Evolutionary conservation across 1,140 invertebrate genomes (phyloP), one percentile per base, ranked within the genome.

Genomic region (Sinonovacula constricta): DNA sequence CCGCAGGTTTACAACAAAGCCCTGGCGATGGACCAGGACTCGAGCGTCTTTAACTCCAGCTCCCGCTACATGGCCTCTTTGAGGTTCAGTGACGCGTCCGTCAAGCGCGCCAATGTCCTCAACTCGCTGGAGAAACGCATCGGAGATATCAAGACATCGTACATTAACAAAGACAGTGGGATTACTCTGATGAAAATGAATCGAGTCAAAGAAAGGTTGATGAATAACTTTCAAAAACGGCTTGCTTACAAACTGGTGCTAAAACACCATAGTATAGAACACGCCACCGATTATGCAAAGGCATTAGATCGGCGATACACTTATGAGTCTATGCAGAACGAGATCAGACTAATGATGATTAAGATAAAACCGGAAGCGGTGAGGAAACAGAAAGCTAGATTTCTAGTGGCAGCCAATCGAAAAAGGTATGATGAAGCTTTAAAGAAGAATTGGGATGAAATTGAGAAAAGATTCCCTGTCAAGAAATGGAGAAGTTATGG

Each of bases 251-350:
- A 72, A 49, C 14, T 79, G 15, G 82, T 83, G 49, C 33, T 83
- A 34, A 76, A 65, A 31, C 66, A 56, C n/a, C 82, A 83, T 24
- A 78, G 68, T 26, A 75, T 83, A 22, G 34, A 33, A 30, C 4
- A 53, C 7, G 57, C 67, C 14, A 39, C 49, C 3, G 69, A 79
- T 45, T 76, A 79, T 30, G 24, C 66, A 3, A 81, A 67, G 22
- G 82, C 82, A 0, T 72, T 83, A 14, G 78, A 81, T 45, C 51
- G 79, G 39, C 67, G 65, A n/a, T 81, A 83, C 62, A 78, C 82
- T 2, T 56, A 56, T 26, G 59, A 69, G n/a, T 70, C 74, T 10
- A 56, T 83, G 28, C 70, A 79, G 3, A 53, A 81, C 30, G 82
- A 83, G 59, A 34, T 83, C n/a, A 66, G 63, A 26, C 45, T 68